Percentiles rank a stretch among this genome's conserved stretches.
These are phyloP conservation scores for Mesoligia furuncula DNA, from an alignment of 2,888 invertebrate species.

Conservation along the genomic window DNA sequence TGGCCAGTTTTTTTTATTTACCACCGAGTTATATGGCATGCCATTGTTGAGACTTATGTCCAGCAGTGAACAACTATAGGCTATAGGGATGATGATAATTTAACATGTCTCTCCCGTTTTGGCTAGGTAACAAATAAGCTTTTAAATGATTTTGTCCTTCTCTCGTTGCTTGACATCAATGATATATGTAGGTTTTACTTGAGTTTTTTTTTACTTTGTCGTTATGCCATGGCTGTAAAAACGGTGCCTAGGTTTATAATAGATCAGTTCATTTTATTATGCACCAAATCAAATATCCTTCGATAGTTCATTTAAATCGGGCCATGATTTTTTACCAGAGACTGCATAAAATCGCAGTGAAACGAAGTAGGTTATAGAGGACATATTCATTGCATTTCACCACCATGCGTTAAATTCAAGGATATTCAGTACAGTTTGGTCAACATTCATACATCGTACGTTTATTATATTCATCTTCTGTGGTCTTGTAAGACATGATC, in stretches of 20 bases:
- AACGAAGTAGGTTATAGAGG: background rate
- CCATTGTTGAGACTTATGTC: background rate
- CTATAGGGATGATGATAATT: background rate
- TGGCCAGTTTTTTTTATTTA: background rate
- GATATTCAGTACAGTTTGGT: slow-evolving; percentile 2
- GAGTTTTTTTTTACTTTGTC: background rate
- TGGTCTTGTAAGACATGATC: slow-evolving; percentile 1
- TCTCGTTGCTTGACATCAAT: background rate
- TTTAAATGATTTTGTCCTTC: background rate
- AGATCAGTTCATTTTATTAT: background rate
- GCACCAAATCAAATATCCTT: background rate
- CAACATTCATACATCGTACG: background rate
- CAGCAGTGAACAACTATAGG: background rate
- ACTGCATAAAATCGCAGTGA: background rate
- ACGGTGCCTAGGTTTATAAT: background rate
- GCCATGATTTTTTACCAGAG: too few relatives aligned
- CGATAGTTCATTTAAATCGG: background rate
- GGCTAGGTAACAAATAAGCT: background rate
- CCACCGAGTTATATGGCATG: too few relatives aligned
- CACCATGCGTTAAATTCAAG: background rate
- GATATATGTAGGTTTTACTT: background rate
- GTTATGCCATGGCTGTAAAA: too few relatives aligned
- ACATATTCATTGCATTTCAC: background rate
- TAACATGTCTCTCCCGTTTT: background rate
- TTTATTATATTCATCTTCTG: background rate